phyloP scores from a whole-genome alignment of 2,113 vertebrate species.

The Aix galericulata region DNA sequence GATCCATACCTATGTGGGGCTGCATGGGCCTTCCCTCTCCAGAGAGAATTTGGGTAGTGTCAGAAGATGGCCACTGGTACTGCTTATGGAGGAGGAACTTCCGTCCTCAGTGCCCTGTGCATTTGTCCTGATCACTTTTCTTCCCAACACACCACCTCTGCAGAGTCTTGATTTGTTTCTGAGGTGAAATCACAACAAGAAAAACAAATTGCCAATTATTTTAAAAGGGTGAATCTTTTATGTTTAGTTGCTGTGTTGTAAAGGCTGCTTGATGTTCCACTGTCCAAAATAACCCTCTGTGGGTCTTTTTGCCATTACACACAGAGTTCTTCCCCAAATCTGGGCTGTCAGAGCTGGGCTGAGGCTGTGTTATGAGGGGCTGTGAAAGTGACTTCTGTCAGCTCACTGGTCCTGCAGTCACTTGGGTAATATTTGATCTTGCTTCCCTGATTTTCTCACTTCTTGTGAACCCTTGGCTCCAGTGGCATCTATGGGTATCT shows the following conservation, averaged over 20 bases:
- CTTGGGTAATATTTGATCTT: neutral
- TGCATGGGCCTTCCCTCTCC: neutral
- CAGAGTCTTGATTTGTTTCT: neutral
- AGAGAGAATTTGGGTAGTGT: neutral
- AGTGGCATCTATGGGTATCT: neutral
- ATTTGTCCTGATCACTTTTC: neutral
- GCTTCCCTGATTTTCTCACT: neutral
- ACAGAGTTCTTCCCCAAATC: neutral
- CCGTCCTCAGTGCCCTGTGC: neutral
- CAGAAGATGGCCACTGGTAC: neutral
- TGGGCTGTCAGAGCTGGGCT: neutral
- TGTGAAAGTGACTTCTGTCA: neutral
- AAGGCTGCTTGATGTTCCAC: neutral
- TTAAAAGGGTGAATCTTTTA: neutral
- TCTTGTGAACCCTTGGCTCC: neutral
- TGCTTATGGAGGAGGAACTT: neutral
- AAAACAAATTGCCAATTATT: neutral
- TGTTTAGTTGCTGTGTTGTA: neutral
- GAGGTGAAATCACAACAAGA: neutral
- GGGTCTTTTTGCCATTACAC: neutral
- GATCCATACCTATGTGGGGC: neutral
- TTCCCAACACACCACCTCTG: neutral
- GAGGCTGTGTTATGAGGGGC: neutral
- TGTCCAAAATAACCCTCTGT: neutral
- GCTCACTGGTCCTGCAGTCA: neutral